A percentile compares a stretch with the other conserved stretches of the same genome.
Evolutionary conservation across 2,888 invertebrate genomes (phyloP).

Genomic region (Laothoe populi): DNA sequence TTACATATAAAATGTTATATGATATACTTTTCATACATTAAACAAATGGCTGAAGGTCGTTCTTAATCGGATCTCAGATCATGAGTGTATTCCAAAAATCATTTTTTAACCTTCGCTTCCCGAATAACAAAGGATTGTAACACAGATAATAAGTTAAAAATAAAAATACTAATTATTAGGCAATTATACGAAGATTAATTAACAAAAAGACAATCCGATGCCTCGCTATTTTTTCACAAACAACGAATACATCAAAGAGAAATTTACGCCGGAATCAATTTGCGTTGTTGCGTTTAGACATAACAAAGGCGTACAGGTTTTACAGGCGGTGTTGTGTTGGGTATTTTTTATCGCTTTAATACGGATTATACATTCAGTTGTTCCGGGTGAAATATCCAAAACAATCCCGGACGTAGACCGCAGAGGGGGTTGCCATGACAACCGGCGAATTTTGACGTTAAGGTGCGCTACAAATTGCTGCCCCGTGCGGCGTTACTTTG

Average conservation of each 20-base stretch:
- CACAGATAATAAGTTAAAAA: no score
- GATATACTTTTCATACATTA: no score
- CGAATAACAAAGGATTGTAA: no score
- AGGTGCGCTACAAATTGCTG: slow-evolving; percentile 68
- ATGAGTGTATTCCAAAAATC: no score
- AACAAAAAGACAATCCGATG: neutral
- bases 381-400: slow-evolving; percentile 70
- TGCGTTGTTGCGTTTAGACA: slow-evolving; percentile 4
- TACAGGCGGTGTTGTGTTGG: slow-evolving; percentile 29
- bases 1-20: no score
- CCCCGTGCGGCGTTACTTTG: slow-evolving; percentile 34
- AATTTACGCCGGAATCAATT: slow-evolving; percentile 15
- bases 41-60: no score
- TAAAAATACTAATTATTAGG: neutral
- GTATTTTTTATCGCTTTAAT: slow-evolving; percentile 69
- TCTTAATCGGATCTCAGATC: no score
- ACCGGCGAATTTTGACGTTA: slow-evolving; percentile 71
- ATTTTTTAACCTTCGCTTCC: no score
- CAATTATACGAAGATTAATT: neutral
- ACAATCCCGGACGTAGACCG: slow-evolving; percentile 66
- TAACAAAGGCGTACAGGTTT: slow-evolving; percentile 16
- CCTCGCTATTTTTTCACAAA: neutral
- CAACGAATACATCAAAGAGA: neutral
- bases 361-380: slow-evolving; percentile 68
- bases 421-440: slow-evolving; percentile 77